A percentile compares a stretch with the other conserved stretches of the same genome.
phyloP scores from a whole-genome alignment of 2,113 vertebrate genomes.

The Cyprinodon tularosa region DNA sequence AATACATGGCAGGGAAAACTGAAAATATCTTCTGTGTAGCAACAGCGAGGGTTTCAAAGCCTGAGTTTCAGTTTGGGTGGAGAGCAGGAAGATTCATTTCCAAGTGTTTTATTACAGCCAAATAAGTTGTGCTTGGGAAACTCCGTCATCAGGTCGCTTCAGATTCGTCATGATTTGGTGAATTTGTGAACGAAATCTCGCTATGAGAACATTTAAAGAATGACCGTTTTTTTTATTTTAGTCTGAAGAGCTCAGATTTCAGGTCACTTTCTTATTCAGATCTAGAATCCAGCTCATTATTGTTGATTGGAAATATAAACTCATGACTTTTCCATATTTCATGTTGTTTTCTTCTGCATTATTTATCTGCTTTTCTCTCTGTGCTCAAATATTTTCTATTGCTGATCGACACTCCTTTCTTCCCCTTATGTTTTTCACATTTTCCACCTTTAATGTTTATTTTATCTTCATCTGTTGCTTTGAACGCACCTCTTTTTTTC shows the following conservation, averaged over 20 bases:
- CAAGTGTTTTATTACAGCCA: background rate
- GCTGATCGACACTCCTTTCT: background rate
- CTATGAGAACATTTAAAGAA: background rate
- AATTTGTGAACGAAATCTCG: background rate
- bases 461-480: background rate
- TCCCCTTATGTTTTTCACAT: background rate
- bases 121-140: too few species aligned
- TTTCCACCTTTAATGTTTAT: background rate
- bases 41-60: background rate
- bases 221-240: background rate
- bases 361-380: background rate
- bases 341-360: slow-evolving; percentile 14
- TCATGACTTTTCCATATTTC: background rate
- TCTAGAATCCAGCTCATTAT: background rate
- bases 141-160: too few species aligned
- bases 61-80: background rate
- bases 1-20: background rate
- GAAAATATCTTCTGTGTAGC: background rate
- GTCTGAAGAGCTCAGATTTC: background rate
- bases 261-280: background rate
- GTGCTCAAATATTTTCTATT: background rate
- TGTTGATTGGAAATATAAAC: background rate
- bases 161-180: too few species aligned
- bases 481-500: background rate
- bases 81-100: background rate